These are phyloP conservation scores for Camponotus fellah DNA, from an alignment of 2,888 invertebrate species.

Conservation along the genomic window DNA sequence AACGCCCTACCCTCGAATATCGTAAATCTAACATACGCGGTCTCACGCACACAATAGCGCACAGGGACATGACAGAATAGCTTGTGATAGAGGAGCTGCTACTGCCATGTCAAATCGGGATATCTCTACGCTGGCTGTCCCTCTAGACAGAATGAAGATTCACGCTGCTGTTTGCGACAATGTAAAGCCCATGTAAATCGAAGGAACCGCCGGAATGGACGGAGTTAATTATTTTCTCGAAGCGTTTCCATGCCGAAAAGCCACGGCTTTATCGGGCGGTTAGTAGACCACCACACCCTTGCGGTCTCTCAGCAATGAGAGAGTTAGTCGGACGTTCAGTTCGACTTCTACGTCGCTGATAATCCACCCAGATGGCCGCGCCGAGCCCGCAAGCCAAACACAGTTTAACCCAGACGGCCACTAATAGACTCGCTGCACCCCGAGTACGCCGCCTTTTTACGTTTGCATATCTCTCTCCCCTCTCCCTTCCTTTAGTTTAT, in stretches of 20 bases:
- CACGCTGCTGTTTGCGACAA: not conserved
- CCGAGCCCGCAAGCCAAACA: conserved; percentile 75
- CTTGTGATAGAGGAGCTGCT: conserved; percentile 41
- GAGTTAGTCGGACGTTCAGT: conserved; percentile 53
- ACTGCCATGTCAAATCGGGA: conserved; percentile 36
- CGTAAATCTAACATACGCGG: conserved; percentile 12
- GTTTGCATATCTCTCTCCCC: conserved; percentile 13
- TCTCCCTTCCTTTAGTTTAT: not conserved
- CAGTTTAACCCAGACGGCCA: conserved; percentile 74
- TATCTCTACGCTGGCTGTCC: conserved; percentile 32
- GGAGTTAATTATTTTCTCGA: conserved; percentile 70
- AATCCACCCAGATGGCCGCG: conserved; percentile 54
- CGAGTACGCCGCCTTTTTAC: conserved; percentile 49
- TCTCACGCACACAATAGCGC: conserved; percentile 36
- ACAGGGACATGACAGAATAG: conserved; percentile 45
- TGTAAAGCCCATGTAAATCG: not conserved
- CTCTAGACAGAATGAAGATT: conserved; percentile 37
- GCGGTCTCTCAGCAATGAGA: conserved; percentile 70
- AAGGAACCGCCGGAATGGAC: conserved; percentile 1
- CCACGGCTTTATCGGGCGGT: conserved; percentile 74
- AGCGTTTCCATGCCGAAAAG: conserved; percentile 49
- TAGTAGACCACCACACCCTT: conserved; percentile 76
- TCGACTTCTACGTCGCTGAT: conserved; percentile 40
- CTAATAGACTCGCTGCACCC: conserved; percentile 74
- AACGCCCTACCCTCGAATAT: not conserved